Base-by-base conservation (phyloP, 2,888 invertebrate species). In the Callimorpha dominula region DNA sequence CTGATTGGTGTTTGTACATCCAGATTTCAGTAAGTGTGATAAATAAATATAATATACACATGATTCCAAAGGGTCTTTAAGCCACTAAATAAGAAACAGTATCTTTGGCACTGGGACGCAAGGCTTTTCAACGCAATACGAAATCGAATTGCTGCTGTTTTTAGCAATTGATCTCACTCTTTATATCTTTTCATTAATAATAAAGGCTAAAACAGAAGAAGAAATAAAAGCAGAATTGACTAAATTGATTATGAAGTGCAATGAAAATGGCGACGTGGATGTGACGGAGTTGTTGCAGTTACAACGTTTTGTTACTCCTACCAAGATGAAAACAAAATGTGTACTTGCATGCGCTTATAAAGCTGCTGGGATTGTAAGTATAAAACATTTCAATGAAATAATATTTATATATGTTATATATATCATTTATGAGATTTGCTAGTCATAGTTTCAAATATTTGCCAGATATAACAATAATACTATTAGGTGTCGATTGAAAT, bases 301-400 rank as follows among this genome's bases (percentile, higher is more conserved):
- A n/a, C 92, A 94, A 74, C 80, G 81, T 31, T 76, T 87, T 15
- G 77, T 88, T 8, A 74, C 89, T 0, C 96, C 96, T 0, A 92
- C 91, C n/a, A 93, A 93, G 17, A 79, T 80, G 12, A 91, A 93
- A 54, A 88, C 90, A 0, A 95, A 95, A 83, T 96, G 96, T 77
- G 84, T 96, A 15, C 78, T 96, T 8, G 95, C 96, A 0, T 96
- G 96, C 78, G 91, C 95, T 68, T 94, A 96, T 78, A 95, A 89
- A 76, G 81, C 81, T 14, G 82, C 91, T 5, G 91, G 91, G 65
- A 71, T 89, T 62, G 94, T 95, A 75, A 91, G 92, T 89, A 81
- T 69, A 11, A 42, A 43, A 60, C 54, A 54, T 54, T 31, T 31
- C 2, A 31, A 31, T 31, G 1, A 1, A 1, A 31, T 31, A 31